These are phyloP conservation scores for Andrena fulva DNA, from an alignment of 2,888 invertebrate species.

Conservation along the genomic window DNA sequence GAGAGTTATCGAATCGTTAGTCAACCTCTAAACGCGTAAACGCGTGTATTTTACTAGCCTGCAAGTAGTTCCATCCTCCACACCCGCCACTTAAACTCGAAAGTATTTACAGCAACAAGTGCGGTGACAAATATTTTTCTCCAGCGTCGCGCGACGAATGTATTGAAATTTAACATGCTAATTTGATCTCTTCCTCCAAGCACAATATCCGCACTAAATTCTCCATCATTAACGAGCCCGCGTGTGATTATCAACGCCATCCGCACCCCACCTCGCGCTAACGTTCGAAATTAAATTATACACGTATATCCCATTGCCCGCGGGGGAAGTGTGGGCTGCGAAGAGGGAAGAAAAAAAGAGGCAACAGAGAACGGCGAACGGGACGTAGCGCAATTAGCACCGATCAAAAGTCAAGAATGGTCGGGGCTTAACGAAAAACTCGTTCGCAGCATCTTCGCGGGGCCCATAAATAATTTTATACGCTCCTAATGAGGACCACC, in stretches of 20 bases:
- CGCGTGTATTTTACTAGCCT: no score
- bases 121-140: no score
- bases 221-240: neutral
- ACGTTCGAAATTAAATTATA: slow-evolving; percentile 1
- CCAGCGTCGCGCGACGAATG: no score
- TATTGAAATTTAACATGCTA: no score
- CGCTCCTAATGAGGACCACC: slow-evolving; percentile 66
- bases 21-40: no score
- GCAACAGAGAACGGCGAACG: slow-evolving; percentile 23
- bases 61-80: no score
- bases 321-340: neutral
- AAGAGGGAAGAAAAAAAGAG: neutral
- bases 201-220: neutral
- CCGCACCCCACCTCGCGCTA: neutral
- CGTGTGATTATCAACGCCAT: neutral
- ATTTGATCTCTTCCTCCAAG: neutral
- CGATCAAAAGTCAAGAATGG: slow-evolving; percentile 56
- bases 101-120: no score
- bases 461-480: slow-evolving; percentile 63
- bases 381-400: slow-evolving; percentile 48
- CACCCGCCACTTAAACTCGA: no score
- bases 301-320: neutral
- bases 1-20: no score
- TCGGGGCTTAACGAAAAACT: slow-evolving; percentile 45
- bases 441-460: slow-evolving; percentile 25